Evolutionary conservation across 2,888 invertebrate species (phyloP).

Genomic region (Yponomeuta cagnagella): DNA sequence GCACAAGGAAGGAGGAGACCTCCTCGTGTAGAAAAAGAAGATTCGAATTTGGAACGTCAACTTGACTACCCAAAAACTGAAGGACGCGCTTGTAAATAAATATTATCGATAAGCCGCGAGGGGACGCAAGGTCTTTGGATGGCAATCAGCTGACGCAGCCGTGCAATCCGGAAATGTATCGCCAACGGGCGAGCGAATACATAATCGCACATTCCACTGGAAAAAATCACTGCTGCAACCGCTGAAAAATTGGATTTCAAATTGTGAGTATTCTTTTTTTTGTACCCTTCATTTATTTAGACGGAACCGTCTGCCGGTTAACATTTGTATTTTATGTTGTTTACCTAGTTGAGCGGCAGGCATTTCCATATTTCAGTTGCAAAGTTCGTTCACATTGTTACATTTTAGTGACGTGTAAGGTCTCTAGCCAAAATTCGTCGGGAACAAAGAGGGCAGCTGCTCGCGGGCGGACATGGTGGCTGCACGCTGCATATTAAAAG

Average conservation of each 20-base stretch:
- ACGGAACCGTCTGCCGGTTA: slow-evolving; percentile 13
- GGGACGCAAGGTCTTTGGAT: slow-evolving; percentile 65
- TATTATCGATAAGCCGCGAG: slow-evolving; percentile 49
- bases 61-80: slow-evolving; percentile 39
- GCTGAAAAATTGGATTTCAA: slow-evolving; percentile 31
- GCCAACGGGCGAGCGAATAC: slow-evolving; percentile 16
- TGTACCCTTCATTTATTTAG: not conserved
- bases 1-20: slow-evolving; percentile 62
- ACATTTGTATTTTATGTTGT: slow-evolving; percentile 14
- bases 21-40: slow-evolving; percentile 69
- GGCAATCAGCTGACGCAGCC: slow-evolving; percentile 65
- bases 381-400: not conserved
- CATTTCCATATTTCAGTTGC: not conserved
- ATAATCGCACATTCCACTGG: slow-evolving; percentile 24
- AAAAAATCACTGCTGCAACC: slow-evolving; percentile 18
- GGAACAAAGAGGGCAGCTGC: slow-evolving; percentile 43
- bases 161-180: slow-evolving; percentile 56
- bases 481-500: slow-evolving; percentile 52
- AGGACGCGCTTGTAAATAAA: slow-evolving; percentile 47
- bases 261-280: slow-evolving; percentile 36
- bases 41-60: slow-evolving; percentile 33
- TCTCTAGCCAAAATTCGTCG: slow-evolving; percentile 23
- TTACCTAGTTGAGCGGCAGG: not conserved
- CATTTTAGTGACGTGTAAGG: slow-evolving; percentile 17
- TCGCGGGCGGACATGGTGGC: slow-evolving; percentile 38